Percentiles rank a stretch among this genome's conserved stretches.
These are phyloP conservation scores for Cercocebus atys DNA, from an alignment of 2,113 vertebrate genomes.

Conservation along the genomic window DNA sequence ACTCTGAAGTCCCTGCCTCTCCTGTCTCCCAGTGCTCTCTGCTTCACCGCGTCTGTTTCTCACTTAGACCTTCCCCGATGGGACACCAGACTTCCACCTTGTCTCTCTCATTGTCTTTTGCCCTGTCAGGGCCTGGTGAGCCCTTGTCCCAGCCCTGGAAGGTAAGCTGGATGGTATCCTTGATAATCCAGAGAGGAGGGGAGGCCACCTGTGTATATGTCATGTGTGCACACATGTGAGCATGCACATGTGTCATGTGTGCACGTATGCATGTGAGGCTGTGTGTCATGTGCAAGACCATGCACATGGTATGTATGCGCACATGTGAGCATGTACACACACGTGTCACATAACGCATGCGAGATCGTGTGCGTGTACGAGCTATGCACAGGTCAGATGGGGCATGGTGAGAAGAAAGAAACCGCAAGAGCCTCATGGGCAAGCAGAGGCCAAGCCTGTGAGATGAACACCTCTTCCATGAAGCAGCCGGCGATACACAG, in stretches of 20 bases:
- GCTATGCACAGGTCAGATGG: not conserved
- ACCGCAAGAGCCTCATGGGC: rapidly evolving
- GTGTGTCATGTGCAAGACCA: no score
- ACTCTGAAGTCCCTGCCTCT: no score
- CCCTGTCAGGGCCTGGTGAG: not conserved
- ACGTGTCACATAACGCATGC: no score
- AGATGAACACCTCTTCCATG: not conserved
- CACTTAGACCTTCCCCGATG: not conserved
- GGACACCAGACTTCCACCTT: not conserved
- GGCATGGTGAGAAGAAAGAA: not conserved
- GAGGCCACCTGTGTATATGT: not conserved
- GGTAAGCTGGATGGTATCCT: no score
- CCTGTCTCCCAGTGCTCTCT: no score
- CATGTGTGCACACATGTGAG: no score
- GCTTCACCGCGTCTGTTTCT: no score
- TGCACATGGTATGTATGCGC: no score
- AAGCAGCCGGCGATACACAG: not conserved
- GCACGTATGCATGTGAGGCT: no score
- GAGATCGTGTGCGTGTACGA: not conserved
- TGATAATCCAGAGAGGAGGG: no score
- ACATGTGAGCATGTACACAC: no score
- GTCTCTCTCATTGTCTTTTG: not conserved
- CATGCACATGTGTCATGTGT: no score
- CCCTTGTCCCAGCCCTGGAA: not conserved
- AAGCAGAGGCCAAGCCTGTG: not conserved